phyloP scores from a whole-genome alignment of 2,113 vertebrate genomes.

The Podocnemis expansa region DNA sequence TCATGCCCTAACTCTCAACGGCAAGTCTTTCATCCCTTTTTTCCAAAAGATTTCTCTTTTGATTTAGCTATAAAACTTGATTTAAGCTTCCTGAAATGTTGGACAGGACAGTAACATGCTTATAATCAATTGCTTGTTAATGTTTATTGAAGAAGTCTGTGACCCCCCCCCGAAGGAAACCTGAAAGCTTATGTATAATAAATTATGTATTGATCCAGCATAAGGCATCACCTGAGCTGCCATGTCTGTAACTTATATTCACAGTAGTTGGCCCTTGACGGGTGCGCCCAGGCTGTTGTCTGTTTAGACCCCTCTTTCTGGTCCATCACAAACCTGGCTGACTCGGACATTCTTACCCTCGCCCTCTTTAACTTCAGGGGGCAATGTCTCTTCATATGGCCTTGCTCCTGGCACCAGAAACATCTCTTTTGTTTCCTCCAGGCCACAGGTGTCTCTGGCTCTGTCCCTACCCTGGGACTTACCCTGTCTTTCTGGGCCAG shows the following conservation, averaged over 20 bases:
- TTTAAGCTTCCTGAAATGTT: neutral
- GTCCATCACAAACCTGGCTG: no score
- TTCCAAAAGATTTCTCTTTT: neutral
- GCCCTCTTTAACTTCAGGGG: no score
- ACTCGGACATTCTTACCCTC: no score
- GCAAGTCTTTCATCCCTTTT: neutral
- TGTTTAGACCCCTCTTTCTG: no score
- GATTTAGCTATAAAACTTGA: neutral
- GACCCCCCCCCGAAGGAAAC: neutral
- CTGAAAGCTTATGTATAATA: neutral
- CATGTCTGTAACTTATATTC: slow-evolving; percentile 32
- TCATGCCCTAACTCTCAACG: no score
- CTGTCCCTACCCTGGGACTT: no score
- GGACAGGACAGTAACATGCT: neutral
- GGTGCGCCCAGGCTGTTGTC: no score
- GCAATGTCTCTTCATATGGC: no score
- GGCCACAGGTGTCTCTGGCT: no score
- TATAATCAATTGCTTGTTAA: slow-evolving; percentile 42
- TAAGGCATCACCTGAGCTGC: slow-evolving; percentile 44
- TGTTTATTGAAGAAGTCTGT: slow-evolving; percentile 15
- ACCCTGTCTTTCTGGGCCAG: no score
- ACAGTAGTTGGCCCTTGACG: slow-evolving; percentile 24
- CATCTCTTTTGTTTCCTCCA: no score
- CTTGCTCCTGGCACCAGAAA: no score
- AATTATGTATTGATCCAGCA: slow-evolving; percentile 37